phyloP scores from a whole-genome alignment of 2,113 vertebrate genomes.

The Cygnus atratus region DNA sequence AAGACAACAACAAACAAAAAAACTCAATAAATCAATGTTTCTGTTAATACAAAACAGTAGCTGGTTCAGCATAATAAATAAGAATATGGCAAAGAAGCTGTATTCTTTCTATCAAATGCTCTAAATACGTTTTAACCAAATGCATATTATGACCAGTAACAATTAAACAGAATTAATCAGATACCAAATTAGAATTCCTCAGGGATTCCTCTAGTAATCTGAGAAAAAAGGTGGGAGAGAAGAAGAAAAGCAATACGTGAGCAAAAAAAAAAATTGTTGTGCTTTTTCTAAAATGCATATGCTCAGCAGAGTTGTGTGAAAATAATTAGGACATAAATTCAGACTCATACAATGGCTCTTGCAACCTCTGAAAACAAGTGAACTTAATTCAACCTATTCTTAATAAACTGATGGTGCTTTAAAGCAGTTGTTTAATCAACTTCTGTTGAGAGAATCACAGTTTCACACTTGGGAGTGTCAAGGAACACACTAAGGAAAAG shows the following conservation, averaged over 20 bases:
- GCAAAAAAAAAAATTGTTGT: rapidly evolving
- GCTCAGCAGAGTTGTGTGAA: neutral
- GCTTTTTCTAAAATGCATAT: neutral
- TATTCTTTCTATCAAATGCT: neutral
- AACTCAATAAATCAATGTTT: neutral
- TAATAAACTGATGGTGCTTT: neutral
- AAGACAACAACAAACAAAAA: no score
- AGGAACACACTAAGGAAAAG: neutral
- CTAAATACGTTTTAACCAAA: neutral
- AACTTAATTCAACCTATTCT: neutral
- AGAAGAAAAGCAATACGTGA: neutral
- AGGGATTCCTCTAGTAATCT: neutral
- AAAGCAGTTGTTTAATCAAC: neutral
- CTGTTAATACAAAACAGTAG: neutral
- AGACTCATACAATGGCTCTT: neutral
- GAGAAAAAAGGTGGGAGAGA: neutral
- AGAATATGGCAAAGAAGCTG: neutral
- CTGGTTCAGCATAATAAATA: neutral
- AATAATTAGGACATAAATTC: neutral
- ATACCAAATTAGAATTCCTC: neutral
- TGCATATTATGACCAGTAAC: neutral
- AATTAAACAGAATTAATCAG: neutral
- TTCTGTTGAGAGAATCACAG: neutral
- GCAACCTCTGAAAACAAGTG: neutral
- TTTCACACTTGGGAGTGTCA: neutral